These are phyloP conservation scores for Drosophila seguyi DNA, from an alignment of 1,140 invertebrate genomes.

Conservation along the genomic window DNA sequence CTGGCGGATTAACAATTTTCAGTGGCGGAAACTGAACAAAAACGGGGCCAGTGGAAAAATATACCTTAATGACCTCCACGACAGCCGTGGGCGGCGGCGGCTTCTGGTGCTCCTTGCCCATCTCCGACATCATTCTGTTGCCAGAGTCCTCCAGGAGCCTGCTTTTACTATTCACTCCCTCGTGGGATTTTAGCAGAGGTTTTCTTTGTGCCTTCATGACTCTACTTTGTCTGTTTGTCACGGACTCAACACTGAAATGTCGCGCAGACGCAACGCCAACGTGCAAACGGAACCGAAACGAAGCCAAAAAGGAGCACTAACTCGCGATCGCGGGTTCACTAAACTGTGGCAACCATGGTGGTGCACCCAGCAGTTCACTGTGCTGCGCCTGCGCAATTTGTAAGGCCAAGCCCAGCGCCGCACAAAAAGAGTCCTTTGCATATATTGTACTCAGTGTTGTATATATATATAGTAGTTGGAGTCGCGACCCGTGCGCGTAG, in stretches of 20 bases:
- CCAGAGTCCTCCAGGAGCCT: neutral
- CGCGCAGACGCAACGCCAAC: slow-evolving; percentile 63
- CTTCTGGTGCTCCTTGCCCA: slow-evolving; percentile 11
- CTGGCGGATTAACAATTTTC: slow-evolving; percentile 12
- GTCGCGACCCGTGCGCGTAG: slow-evolving; percentile 21
- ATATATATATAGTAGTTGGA: slow-evolving; percentile 17
- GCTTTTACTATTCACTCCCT: neutral
- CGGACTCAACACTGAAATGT: slow-evolving; percentile 11
- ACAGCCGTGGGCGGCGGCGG: slow-evolving; percentile 11
- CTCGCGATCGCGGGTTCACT: slow-evolving; percentile 55
- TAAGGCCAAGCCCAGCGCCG: slow-evolving; percentile 54
- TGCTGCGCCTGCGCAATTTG: slow-evolving; percentile 65
- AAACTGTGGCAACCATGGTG: slow-evolving; percentile 49
- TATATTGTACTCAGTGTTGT: slow-evolving; percentile 7
- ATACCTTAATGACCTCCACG: slow-evolving; percentile 45
- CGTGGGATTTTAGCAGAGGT: neutral
- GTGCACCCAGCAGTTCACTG: slow-evolving; percentile 23
- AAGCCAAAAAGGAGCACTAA: slow-evolving; percentile 39
- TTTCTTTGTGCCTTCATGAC: slow-evolving; percentile 13
- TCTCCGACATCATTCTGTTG: slow-evolving; percentile 3
- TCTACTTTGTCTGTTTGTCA: neutral
- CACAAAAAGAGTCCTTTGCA: slow-evolving; percentile 45
- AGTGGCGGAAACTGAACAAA: neutral
- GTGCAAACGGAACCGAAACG: slow-evolving; percentile 31
- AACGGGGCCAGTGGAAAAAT: neutral